These are phyloP conservation scores for Conomelus anceps DNA, from an alignment of 2,888 invertebrate genomes.

Conservation along the genomic window DNA sequence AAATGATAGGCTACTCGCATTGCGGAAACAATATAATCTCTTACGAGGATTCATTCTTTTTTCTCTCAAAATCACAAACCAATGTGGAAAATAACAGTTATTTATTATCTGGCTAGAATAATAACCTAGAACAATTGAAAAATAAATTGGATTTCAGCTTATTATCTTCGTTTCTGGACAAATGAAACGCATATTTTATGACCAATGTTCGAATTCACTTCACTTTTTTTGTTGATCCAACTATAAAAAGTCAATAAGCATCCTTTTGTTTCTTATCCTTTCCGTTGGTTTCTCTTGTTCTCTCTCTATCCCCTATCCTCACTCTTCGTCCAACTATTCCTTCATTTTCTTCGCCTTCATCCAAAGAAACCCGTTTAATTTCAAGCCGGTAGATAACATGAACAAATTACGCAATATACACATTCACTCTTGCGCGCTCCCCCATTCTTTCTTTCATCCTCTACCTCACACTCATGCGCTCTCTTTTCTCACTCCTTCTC, in stretches of 20 bases:
- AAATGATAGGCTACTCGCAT: too few relatives aligned
- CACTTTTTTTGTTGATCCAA: neutral
- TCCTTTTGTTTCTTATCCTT: neutral
- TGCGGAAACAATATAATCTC: neutral
- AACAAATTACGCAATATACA: neutral
- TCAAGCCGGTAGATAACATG: neutral
- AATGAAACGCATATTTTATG: neutral
- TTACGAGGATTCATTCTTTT: neutral
- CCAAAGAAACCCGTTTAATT: neutral
- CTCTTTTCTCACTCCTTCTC: neutral
- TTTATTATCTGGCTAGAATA: neutral
- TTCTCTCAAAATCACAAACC: neutral
- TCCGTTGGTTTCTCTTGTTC: neutral
- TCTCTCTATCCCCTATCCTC: too few relatives aligned
- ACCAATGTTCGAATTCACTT: neutral
- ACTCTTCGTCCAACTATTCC: neutral
- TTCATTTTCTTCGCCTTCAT: too few relatives aligned
- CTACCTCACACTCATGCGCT: neutral
- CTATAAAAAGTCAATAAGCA: neutral
- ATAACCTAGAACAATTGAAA: neutral
- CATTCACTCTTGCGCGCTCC: neutral
- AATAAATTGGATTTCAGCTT: neutral
- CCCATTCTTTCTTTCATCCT: neutral
- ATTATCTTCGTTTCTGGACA: neutral
- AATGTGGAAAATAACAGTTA: neutral